Conservation (phyloP, 2,113 vertebrate species). For the Heterocephalus glaber region DNA sequence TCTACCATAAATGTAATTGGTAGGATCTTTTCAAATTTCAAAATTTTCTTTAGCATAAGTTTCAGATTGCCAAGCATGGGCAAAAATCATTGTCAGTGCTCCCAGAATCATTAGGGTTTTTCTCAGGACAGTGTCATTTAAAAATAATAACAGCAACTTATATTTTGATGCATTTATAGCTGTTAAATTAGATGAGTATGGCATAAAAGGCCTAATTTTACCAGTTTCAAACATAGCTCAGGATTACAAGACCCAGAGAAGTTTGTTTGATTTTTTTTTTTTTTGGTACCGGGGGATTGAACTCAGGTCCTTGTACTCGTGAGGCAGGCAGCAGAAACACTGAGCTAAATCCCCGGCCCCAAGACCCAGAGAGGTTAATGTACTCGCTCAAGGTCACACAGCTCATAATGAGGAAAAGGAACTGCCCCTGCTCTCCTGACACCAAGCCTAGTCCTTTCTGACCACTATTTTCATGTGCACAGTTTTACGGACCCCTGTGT, state of each 20-base stretch:
- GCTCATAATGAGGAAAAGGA: background rate
- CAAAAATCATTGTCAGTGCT: conserved; percentile 28
- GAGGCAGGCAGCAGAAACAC: too few relatives aligned
- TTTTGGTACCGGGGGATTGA: too few relatives aligned
- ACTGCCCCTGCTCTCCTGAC: background rate
- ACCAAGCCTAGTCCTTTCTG: background rate
- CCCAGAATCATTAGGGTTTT: conserved; percentile 41
- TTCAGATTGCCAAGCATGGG: conserved; percentile 48
- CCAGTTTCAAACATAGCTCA: background rate
- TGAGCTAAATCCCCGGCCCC: too few relatives aligned
- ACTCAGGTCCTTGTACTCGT: too few relatives aligned
- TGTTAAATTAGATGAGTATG: background rate
- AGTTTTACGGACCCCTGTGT: background rate
- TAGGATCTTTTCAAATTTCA: conserved; percentile 52
- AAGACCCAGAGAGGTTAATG: background rate
- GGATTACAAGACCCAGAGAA: background rate
- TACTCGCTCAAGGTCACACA: background rate
- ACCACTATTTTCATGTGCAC: background rate
- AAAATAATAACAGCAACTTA: conserved; percentile 35
- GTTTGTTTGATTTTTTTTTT: too few relatives aligned
- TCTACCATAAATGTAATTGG: background rate
- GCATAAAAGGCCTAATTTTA: background rate
- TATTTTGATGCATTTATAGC: background rate
- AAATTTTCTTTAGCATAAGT: conserved; percentile 43
- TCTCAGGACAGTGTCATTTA: conserved; percentile 53